phyloP scores from a whole-genome alignment of 1,140 invertebrate genomes.

The Patella vulgata region DNA sequence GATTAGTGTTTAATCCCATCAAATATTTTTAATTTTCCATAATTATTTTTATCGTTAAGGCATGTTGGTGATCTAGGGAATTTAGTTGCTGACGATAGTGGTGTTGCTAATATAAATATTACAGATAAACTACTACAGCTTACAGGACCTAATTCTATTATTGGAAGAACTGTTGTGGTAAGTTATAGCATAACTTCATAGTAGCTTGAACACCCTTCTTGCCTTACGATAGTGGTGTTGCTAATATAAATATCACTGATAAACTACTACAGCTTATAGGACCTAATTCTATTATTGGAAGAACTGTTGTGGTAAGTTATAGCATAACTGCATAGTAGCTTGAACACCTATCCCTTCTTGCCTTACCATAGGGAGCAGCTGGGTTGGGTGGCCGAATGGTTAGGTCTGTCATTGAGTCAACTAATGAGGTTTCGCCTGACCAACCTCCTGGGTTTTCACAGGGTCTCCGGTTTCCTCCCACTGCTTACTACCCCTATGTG shows the following conservation, averaged over 20 bases:
- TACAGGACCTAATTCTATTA: constrained; percentile 79
- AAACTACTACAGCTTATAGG: constrained; percentile 79
- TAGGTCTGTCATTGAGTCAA: no score
- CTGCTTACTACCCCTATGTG: no score
- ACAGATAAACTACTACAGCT: constrained; percentile 80
- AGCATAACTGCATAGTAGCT: no score
- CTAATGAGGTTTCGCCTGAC: no score
- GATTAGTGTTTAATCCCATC: neutral
- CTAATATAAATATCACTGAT: constrained; percentile 83
- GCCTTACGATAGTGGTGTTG: constrained; percentile 77
- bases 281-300: constrained; percentile 83
- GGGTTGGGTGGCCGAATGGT: no score
- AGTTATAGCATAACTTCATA: constrained; percentile 25
- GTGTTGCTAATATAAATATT: constrained; percentile 82
- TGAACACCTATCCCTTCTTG: no score
- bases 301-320: constrained; percentile 75
- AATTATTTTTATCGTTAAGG: constrained; percentile 36
- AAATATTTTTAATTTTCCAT: neutral
- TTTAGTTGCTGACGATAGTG: constrained; percentile 77
- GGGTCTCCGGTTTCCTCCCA: no score
- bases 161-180: constrained; percentile 82
- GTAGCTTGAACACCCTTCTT: no score
- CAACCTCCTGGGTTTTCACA: no score
- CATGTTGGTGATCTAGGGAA: constrained; percentile 96
- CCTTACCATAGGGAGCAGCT: no score